phyloP scores from a whole-genome alignment of 2,113 vertebrate genomes.

The Vanacampus margaritifer region DNA sequence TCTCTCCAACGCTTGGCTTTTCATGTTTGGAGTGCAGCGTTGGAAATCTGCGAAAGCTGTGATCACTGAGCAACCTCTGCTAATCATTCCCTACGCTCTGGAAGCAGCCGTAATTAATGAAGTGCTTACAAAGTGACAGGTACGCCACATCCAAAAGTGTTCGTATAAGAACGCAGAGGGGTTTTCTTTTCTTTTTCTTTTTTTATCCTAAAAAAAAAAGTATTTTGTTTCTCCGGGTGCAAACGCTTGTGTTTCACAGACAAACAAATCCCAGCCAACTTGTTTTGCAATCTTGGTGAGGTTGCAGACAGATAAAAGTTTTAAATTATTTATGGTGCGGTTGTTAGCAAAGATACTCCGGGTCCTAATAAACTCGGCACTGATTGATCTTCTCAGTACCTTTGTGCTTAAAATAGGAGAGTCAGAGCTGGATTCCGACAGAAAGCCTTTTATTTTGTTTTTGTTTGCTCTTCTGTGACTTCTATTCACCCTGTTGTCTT shows the following conservation, averaged over 20 bases:
- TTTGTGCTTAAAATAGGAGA: slow-evolving; percentile 54
- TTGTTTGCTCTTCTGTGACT: slow-evolving; percentile 32
- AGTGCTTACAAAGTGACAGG: background rate
- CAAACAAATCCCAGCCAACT: slow-evolving; percentile 28
- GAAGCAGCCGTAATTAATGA: background rate
- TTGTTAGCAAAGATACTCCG: slow-evolving; percentile 57
- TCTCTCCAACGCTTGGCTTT: slow-evolving; percentile 27
- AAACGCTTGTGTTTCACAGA: slow-evolving; percentile 19
- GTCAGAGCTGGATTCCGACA: slow-evolving; percentile 40
- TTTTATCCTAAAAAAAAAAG: background rate
- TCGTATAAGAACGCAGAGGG: background rate
- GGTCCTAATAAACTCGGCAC: slow-evolving; percentile 64
- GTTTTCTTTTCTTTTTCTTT: too few relatives aligned
- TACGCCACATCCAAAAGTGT: background rate
- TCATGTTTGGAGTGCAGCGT: slow-evolving; percentile 19
- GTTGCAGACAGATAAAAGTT: slow-evolving; percentile 59
- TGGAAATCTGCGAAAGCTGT: slow-evolving; percentile 10
- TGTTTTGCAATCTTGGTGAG: slow-evolving; percentile 45
- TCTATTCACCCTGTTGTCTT: slow-evolving; percentile 13
- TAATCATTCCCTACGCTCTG: background rate
- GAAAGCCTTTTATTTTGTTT: slow-evolving; percentile 28
- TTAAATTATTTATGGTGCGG: slow-evolving; percentile 62
- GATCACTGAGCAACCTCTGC: slow-evolving; percentile 28
- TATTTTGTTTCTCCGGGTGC: background rate
- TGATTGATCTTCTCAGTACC: slow-evolving; percentile 59